These are phyloP conservation scores for Acanthornis magna DNA, from an alignment of 2,797 vertebrate genomes.

Conservation along the genomic window DNA sequence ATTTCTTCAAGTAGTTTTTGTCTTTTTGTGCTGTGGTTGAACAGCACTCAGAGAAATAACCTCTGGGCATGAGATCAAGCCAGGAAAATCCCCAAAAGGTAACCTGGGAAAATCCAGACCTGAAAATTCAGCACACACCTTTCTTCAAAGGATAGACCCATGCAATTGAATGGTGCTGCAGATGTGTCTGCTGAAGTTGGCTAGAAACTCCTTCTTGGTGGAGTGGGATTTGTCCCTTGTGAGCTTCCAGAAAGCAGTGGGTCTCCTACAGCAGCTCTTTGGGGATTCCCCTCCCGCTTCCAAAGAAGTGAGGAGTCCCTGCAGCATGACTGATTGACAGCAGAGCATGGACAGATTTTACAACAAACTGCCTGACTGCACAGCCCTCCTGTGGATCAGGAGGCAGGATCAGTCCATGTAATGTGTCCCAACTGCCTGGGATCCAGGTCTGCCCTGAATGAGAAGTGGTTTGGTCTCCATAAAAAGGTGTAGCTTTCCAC, in stretches of 20 bases:
- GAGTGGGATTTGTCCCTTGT: neutral
- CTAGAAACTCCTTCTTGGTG: neutral
- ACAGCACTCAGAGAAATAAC: neutral
- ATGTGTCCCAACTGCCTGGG: neutral
- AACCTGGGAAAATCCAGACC: conserved; percentile 1
- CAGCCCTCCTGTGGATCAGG: neutral
- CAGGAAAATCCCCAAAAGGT: neutral
- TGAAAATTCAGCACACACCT: neutral
- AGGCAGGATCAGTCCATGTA: rapidly evolving
- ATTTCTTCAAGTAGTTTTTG: neutral
- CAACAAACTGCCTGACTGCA: neutral
- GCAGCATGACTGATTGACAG: neutral
- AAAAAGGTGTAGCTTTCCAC: rapidly evolving
- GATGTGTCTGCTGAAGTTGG: neutral
- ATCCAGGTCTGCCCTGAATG: neutral
- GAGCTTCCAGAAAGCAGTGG: neutral
- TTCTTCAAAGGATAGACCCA: neutral
- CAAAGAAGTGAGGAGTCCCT: neutral
- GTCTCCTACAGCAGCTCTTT: neutral
- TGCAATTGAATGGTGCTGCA: neutral
- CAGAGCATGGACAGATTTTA: neutral
- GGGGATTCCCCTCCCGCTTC: neutral
- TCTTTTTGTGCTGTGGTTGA: neutral
- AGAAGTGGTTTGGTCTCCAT: neutral
- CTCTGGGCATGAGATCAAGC: neutral